phyloP scores from a whole-genome alignment of 2,888 invertebrate species.

The Ormyrus nitidulus region DNA sequence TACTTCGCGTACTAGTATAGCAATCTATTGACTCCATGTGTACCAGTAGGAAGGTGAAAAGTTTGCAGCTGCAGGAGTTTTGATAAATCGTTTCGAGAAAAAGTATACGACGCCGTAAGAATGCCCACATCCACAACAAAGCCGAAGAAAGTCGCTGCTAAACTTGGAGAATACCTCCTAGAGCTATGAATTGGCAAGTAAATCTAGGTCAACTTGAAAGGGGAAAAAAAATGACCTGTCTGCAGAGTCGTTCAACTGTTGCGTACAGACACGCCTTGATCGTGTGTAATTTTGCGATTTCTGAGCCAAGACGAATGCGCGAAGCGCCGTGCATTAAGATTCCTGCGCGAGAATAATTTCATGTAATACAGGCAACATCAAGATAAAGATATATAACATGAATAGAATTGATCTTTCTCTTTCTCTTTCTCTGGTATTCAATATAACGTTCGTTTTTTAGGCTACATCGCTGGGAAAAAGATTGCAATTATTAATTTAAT shows the following conservation, averaged over 20 bases:
- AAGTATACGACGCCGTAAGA: neutral
- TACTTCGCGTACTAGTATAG: too few species aligned
- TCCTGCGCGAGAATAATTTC: slow-evolving; percentile 39
- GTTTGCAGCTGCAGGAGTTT: too few species aligned
- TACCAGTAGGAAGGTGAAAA: too few species aligned
- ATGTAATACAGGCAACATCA: slow-evolving; percentile 26
- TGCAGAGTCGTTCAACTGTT: slow-evolving; percentile 7
- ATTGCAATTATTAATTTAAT: slow-evolving; percentile 24
- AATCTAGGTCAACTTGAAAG: slow-evolving; percentile 24
- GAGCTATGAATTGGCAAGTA: slow-evolving; percentile 39
- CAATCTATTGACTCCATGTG: too few species aligned
- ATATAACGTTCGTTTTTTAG: slow-evolving; percentile 14
- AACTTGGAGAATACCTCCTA: slow-evolving; percentile 14
- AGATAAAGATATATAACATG: slow-evolving; percentile 27
- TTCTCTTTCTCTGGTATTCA: slow-evolving; percentile 17
- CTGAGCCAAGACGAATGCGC: slow-evolving; percentile 30
- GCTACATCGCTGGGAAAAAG: slow-evolving; percentile 22
- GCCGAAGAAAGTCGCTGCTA: neutral
- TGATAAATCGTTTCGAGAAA: too few species aligned
- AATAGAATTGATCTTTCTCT: slow-evolving; percentile 36
- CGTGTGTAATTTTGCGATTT: slow-evolving; percentile 30
- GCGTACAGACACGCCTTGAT: slow-evolving; percentile 37
- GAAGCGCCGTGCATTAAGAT: slow-evolving; percentile 34
- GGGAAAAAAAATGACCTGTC: slow-evolving; percentile 14
- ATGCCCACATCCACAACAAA: neutral